Base-by-base conservation (phyloP, 2,113 vertebrate genomes). In the Nothoprocta perdicaria region DNA sequence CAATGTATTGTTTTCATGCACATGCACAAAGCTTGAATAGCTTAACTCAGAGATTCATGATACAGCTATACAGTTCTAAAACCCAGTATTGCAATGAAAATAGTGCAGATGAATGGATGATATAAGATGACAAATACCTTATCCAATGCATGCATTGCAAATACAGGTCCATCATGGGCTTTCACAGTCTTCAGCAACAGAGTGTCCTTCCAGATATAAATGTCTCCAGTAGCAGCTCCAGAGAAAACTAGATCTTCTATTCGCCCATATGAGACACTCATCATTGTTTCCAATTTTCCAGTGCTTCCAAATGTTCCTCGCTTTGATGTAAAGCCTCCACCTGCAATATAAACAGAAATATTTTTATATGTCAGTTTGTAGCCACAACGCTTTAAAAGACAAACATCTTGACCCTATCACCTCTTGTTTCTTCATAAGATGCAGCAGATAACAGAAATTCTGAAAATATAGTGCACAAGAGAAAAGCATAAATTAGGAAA, bases 71-170 rank as follows among this genome's bases (percentile, higher is more conserved):
- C 40, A 5, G n/a, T 43, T 78, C 74, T 35, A 41, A 79, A 89
- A 82, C 12, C 24, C 35, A 41, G 21, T 2, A 3, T 2, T 31
- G 8, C 21, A 57, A 60, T 40, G 84, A 76, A 83, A 93, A 68
- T 41, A 16, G 4, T 9, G 15, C 31, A 50, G 33, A 48, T n/a
- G 10, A 73, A 72, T 29, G 7, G 50, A 86, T 62, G 52, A 52
- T 15, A 17, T 8, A 69, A 71, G 58, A 55, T 1, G 5, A n/a
- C 1, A 21, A 58, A 48, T 86, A 99, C 99, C 98, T 99, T 99
- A 96, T 99, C 99, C 95, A 99, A 88, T 2, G 99, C 99, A 72
- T 99, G 99, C 99, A 99, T 99, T 88, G 99, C 98, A 94, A 99
- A 99, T 66, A 99, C 98, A 7, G 99, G 99, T 2, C 99, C 99